Evolutionary conservation across 2,113 vertebrate species (phyloP).

Genomic region (Pluvianellus socialis): DNA sequence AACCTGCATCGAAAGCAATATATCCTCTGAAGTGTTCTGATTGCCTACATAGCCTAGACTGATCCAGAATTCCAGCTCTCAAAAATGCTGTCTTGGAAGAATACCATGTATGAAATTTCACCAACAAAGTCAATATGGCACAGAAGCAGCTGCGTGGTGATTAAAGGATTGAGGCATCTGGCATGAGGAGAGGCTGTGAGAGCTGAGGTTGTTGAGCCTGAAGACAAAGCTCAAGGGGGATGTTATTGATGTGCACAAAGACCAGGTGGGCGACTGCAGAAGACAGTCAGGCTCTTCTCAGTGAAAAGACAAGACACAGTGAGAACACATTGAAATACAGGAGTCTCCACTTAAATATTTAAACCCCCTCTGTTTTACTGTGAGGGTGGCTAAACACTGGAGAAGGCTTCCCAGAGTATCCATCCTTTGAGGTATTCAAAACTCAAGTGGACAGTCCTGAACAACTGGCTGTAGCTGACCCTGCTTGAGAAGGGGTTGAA

Average conservation of each 20-base stretch:
- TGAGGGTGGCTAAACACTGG: neutral
- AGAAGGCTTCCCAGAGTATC: neutral
- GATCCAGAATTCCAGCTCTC: neutral
- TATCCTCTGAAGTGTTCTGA: too few species aligned
- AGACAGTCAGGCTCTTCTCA: neutral
- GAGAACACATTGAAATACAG: neutral
- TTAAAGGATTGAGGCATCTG: fast-evolving
- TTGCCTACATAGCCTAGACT: fast-evolving
- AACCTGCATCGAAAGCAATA: neutral
- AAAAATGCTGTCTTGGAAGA: neutral
- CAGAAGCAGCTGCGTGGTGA: neutral
- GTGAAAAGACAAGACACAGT: neutral
- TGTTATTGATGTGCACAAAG: neutral
- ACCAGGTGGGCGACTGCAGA: neutral
- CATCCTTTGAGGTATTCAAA: neutral
- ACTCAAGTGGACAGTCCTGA: neutral
- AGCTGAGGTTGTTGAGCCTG: neutral
- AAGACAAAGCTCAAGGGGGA: neutral
- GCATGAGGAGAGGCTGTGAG: neutral
- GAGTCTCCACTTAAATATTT: neutral
- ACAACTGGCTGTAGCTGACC: neutral
- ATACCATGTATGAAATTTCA: fast-evolving
- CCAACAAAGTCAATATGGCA: neutral
- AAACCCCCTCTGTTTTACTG: neutral
- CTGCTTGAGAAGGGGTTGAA: neutral